Evolutionary conservation across 1,140 invertebrate species (phyloP).

Genomic region (Eumaeus atala): DNA sequence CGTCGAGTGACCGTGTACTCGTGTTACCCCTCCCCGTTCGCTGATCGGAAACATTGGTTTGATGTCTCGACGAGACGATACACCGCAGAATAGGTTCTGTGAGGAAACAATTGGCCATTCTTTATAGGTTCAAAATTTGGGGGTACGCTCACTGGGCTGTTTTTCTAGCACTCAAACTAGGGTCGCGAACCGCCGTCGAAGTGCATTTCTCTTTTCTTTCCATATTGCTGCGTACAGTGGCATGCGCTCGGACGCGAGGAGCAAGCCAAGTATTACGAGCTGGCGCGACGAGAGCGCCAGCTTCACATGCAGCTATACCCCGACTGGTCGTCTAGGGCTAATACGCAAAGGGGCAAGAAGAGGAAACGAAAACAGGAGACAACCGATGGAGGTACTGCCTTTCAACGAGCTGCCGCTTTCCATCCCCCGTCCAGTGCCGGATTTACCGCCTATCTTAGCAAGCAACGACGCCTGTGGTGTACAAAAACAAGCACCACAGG

Average conservation of each 20-base stretch:
- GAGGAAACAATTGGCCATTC: slow-evolving; percentile 72
- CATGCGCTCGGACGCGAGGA: slow-evolving; percentile 98
- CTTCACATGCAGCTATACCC: slow-evolving; percentile 99
- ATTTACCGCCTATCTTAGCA: slow-evolving; percentile 27
- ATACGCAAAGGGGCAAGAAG: slow-evolving; percentile 98
- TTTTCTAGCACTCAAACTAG: slow-evolving; percentile 75
- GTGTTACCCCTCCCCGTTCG: slow-evolving; percentile 43
- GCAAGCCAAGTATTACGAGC: slow-evolving; percentile 99
- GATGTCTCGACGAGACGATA: slow-evolving; percentile 64
- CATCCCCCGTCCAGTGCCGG: slow-evolving; percentile 28
- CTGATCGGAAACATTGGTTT: slow-evolving; percentile 69
- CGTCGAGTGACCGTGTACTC: slow-evolving; percentile 66
- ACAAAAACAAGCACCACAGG: too few species aligned
- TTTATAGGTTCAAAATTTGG: slow-evolving; percentile 62
- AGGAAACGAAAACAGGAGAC: slow-evolving; percentile 99
- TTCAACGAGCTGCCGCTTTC: slow-evolving; percentile 44
- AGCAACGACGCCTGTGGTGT: slow-evolving; percentile 21
- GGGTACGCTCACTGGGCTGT: slow-evolving; percentile 65
- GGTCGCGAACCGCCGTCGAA: slow-evolving; percentile 58
- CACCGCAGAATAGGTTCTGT: slow-evolving; percentile 73
- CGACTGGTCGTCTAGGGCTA: slow-evolving; percentile 98
- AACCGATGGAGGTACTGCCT: slow-evolving; percentile 92
- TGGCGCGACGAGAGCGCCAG: slow-evolving; percentile 97
- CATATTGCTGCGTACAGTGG: slow-evolving; percentile 85
- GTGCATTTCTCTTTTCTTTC: slow-evolving; percentile 74